Evolutionary conservation across 2,113 vertebrate genomes (phyloP).

Genomic region (Lepisosteus oculatus): DNA sequence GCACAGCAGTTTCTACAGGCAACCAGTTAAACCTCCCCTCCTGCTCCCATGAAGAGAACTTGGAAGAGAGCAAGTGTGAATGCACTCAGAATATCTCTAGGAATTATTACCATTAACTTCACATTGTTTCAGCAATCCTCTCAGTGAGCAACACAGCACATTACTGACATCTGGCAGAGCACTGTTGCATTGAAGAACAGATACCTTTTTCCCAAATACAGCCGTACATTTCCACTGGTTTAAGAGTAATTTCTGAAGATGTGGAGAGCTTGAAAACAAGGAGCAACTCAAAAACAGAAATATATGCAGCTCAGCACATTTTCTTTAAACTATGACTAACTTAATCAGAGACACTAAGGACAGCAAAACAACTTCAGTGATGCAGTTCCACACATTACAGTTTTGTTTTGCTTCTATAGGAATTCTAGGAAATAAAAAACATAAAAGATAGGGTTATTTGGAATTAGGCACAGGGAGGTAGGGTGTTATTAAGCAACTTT

Average conservation of each 20-base stretch:
- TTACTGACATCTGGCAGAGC: constrained; percentile 45
- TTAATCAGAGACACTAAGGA: too few relatives aligned
- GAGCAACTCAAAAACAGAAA: background rate
- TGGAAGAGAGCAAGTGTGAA: background rate
- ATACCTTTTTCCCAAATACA: too few relatives aligned
- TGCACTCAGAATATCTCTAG: constrained; percentile 31
- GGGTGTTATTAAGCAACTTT: constrained; percentile 39
- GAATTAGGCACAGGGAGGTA: constrained; percentile 34
- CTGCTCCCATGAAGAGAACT: constrained; percentile 29
- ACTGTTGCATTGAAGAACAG: constrained; percentile 12
- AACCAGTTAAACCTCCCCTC: constrained; percentile 37
- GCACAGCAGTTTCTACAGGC: constrained; percentile 40
- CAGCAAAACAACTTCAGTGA: too few relatives aligned
- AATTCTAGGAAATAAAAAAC: too few relatives aligned
- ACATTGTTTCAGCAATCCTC: constrained; percentile 22
- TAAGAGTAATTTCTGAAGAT: too few relatives aligned
- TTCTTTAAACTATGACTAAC: constrained; percentile 55
- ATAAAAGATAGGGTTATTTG: too few relatives aligned
- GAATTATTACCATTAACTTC: constrained; percentile 32
- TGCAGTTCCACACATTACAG: too few relatives aligned
- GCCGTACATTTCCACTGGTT: too few relatives aligned
- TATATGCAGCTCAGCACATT: constrained; percentile 26
- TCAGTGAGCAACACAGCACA: constrained; percentile 18
- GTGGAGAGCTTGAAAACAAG: background rate
- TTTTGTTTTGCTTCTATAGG: too few relatives aligned